Base-by-base conservation (phyloP, 2,797 vertebrate species). In the Coregonus ussuriensis region DNA sequence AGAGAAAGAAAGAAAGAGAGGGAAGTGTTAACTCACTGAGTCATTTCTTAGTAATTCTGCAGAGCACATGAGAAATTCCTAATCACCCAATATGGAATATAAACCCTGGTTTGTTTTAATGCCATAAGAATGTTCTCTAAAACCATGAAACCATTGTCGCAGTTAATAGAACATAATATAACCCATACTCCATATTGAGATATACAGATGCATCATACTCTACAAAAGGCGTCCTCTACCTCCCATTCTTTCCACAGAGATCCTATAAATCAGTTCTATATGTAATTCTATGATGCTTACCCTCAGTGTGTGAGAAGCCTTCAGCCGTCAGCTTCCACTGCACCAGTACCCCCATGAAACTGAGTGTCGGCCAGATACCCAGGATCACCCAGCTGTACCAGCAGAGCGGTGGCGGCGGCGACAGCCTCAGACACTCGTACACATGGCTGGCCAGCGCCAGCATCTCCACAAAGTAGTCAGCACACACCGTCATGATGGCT, bases 361-460 rank as follows among this genome's bases (percentile, higher is more conserved):
- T 94, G 76, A 98, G 94, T 14, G 87, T 78, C 3, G 95, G 96
- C 97, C 96, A 98, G 83, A 95, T 91, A 1, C 93, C 95, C 88
- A 97, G 90, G 81, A 97, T 94, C 78, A 94, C 95, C 96, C 96
- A 97, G 89, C 95, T 95, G 88, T 95, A 95, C 96, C 96, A 97
- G 93, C 96, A 97, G 76, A 96, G 94, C 3, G 93, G 88, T 29
- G 86, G 89, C 29, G 88, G 89, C 0, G 93, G 84, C 4, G 87
- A 85, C 79, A 96, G 90, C 1, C 95, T 94, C 84, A 97, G 87
- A 68, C 93, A 91, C 52, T 95, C 92, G 1, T 94, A 95, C 6
- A 95, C 81, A 0, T 95, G 89, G 4, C 71, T 86, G 77, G 91
- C 93, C 86, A 97, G 86, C 31, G 89, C 92, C 88, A 96, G 92